Base-by-base conservation (phyloP, 2,113 vertebrate species). In the Beaufortia kweichowensis region DNA sequence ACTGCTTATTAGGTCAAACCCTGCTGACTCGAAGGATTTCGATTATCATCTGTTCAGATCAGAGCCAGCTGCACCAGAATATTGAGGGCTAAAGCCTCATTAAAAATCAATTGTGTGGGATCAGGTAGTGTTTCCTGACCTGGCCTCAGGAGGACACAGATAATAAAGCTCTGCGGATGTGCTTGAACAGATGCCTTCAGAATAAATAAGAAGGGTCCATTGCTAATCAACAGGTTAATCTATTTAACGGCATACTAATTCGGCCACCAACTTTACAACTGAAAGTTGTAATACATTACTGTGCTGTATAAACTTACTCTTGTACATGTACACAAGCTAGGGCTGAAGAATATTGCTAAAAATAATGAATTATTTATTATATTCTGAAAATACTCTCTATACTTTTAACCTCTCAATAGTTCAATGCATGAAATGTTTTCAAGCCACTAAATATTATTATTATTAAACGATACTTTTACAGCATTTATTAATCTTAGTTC, bases 21-120 rank as follows among this genome's bases (percentile, higher is more conserved):
- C 46, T 43, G 21, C 35, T 70, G 80, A 48, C 35, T 17, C 19
- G 35, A 68, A 23, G 26, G 43, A 33, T 29, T 56, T 19, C 55
- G 35, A 28, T 56, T 69, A 69, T 63, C 50, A 69, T 64, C 67
- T 64, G 53, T 59, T 62, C 19, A 76, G 63, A 81, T 55, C 33
- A 14, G 28, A 77, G 77, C 66, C 48, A 61, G 21, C 29, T 35
- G 12, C 53, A 64, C 24, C 26, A 59, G 12, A 26, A 33, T 35
- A 82, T 29, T 0, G 33, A 64, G 28, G 35, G 19, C 50, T 46
- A 43, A 62, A 77, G 73, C 57, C 61, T 55, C 74, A 75, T 65
- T 79, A 79, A 78, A 75, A 83, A 78, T 73, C 35, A 81, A 80
- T 84, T 81, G 63, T 69, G 77, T 28, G 24, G 19, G 46, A 29